Evolutionary conservation across 1,140 invertebrate genomes (phyloP), one percentile per base, ranked within the genome.

Genomic region (Berghia stephanieae): DNA sequence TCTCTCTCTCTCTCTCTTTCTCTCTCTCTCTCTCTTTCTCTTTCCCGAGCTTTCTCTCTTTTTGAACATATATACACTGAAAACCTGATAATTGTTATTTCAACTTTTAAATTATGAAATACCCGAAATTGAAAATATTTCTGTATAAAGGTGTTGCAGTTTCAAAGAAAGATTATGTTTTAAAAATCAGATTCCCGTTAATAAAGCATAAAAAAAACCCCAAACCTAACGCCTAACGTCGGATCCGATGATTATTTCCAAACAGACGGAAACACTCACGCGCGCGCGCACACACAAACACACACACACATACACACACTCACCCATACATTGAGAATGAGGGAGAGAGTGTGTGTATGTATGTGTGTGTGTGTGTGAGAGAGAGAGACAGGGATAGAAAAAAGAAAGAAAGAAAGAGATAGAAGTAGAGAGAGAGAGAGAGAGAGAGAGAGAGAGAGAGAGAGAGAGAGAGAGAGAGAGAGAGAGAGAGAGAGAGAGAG

Each of bases 401-500:
- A 6, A 63, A 34, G 34, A n/a, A n/a, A 24, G 57, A 63, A n/a
- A n/a, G n/a, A n/a, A 6, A 6, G 57, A 63, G 8, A 63, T n/a
- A 63, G 8, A 63, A 34, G 34, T 5, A 63, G 57, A 63, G 8
- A 63, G 57, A 63, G 8, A 63, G 57, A 63, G 8, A 63, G 57
- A 63, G 8, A 63, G 57, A 63, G 8, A 63, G 57, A 63, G 8
- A 63, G 57, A 63, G 8, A 63, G 57, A 63, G 8, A 63, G 57
- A 63, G 8, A 63, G 57, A 63, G 8, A 63, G 57, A 63, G 8
- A 63, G 57, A 63, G 8, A 63, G 57, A 63, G 57, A 63, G 57
- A 63, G 57, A 63, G 57, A 63, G 57, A 63, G 57, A 63, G 57
- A 63, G 57, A 63, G 57, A 63, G 57, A 63, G 57, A 63, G 57